Conservation (phyloP, 1,140 invertebrate genomes). For the Thalassaphorura encarpata region DNA sequence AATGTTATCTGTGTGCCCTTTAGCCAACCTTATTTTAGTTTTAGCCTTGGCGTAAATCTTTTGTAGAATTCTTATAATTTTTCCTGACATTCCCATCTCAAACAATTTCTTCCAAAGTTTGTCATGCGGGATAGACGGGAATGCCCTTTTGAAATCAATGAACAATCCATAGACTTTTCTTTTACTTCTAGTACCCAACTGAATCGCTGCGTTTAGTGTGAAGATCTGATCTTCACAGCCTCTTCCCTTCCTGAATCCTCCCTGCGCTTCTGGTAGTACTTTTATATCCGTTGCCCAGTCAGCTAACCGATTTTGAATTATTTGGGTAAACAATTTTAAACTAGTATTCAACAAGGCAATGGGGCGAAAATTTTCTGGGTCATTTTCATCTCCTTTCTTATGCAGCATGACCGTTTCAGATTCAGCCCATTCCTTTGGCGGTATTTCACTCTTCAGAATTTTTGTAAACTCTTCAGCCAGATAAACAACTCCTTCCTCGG, state of each 20-base stretch:
- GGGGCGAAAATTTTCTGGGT: conserved; percentile 32
- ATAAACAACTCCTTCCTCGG: no score
- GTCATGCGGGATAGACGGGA: conserved; percentile 29
- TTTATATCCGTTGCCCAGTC: conserved; percentile 24
- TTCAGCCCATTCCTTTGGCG: conserved; percentile 4
- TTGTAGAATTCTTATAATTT: conserved; percentile 26
- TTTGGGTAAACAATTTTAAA: conserved; percentile 30
- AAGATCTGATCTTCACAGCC: conserved; percentile 32
- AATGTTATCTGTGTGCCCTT: no score
- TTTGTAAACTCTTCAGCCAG: no score
- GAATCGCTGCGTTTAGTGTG: neutral
- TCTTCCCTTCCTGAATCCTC: conserved; percentile 30
- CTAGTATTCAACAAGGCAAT: conserved; percentile 30
- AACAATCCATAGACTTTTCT: conserved; percentile 26
- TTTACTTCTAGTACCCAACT: neutral
- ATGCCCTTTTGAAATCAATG: conserved; percentile 32
- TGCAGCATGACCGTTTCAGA: conserved; percentile 9
- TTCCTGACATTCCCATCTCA: conserved; percentile 26
- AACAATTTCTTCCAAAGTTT: conserved; percentile 29
- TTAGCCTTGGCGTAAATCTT: conserved; percentile 27
- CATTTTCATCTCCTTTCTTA: conserved; percentile 28
- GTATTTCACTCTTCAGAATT: neutral
- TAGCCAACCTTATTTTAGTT: conserved; percentile 38
- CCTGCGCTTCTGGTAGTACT: conserved; percentile 27
- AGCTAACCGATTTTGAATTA: conserved; percentile 27